Conservation (phyloP, 1,140 invertebrate genomes). For the Tetraneura akinire region DNA sequence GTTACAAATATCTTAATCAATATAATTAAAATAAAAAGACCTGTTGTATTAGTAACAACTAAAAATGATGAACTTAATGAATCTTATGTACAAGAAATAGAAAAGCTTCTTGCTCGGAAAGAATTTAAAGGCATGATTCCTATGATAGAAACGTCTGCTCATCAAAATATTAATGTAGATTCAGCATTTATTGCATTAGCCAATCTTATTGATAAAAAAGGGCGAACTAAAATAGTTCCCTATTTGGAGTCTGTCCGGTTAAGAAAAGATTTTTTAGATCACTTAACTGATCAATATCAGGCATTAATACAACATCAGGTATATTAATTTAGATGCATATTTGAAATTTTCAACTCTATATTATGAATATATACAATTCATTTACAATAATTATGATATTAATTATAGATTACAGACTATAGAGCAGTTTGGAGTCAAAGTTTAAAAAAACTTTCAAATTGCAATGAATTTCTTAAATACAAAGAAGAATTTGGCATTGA, state of each 20-base stretch:
- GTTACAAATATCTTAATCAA: constrained; percentile 81
- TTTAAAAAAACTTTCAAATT: constrained; percentile 81
- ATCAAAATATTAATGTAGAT: constrained; percentile 97
- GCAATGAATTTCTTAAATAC: constrained; percentile 88
- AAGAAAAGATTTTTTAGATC: constrained; percentile 85
- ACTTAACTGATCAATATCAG: constrained; percentile 84
- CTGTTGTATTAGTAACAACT: constrained; percentile 90
- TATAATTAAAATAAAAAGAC: constrained; percentile 90
- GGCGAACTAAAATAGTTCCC: constrained; percentile 72
- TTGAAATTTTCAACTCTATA: not conserved
- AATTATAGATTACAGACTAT: constrained; percentile 69
- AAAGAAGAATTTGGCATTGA: constrained; percentile 89
- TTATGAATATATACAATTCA: not conserved
- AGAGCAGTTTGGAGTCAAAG: constrained; percentile 83
- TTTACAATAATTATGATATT: not conserved
- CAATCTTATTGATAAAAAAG: constrained; percentile 84
- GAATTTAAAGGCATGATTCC: constrained; percentile 88
- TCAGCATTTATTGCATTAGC: constrained; percentile 88
- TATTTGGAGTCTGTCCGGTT: constrained; percentile 84
- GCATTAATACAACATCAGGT: constrained; percentile 80
- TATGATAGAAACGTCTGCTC: constrained; percentile 91
- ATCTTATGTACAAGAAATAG: constrained; percentile 83
- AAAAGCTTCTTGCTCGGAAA: constrained; percentile 83
- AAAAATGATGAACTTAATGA: constrained; percentile 95
- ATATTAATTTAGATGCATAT: not conserved